Percentiles rank a stretch among this genome's conserved stretches.
Conservation (phyloP, 2,888 invertebrate species). For the Malthinus flaveolus region DNA sequence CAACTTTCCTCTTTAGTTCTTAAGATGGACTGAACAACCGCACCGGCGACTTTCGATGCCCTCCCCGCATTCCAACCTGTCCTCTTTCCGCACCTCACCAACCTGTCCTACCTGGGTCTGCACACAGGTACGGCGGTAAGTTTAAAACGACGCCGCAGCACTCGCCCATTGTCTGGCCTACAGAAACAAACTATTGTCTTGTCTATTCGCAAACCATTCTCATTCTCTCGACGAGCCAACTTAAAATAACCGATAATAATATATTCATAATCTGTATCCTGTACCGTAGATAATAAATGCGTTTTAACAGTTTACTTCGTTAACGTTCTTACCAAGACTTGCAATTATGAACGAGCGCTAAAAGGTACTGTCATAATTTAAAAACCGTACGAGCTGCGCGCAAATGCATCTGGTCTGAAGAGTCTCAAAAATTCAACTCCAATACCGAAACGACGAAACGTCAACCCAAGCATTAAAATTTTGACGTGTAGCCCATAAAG, state of each 20-base stretch:
- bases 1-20: slow-evolving; percentile 45
- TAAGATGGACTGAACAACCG: slow-evolving; percentile 50
- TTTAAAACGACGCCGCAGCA: slow-evolving; percentile 42
- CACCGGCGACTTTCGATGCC: slow-evolving; percentile 46
- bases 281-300: not conserved
- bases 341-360: too few relatives aligned
- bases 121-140: slow-evolving; percentile 47
- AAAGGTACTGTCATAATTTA: too few relatives aligned
- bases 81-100: slow-evolving; percentile 49
- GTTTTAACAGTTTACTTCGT: too few relatives aligned
- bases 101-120: slow-evolving; percentile 44
- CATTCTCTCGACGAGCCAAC: slow-evolving; percentile 42
- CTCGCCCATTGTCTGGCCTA: slow-evolving; percentile 49
- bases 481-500: too few relatives aligned
- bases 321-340: too few relatives aligned
- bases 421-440: too few relatives aligned
- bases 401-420: too few relatives aligned
- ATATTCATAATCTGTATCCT: slow-evolving; percentile 45
- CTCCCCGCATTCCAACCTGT: slow-evolving; percentile 54
- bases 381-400: too few relatives aligned
- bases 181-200: slow-evolving; percentile 54
- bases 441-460: too few relatives aligned
- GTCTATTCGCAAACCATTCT: slow-evolving; percentile 49
- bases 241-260: slow-evolving; percentile 47
- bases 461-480: too few relatives aligned